These are phyloP conservation scores for Anarhynchus alexandrinus DNA, from an alignment of 2,113 vertebrate genomes.

Conservation along the genomic window DNA sequence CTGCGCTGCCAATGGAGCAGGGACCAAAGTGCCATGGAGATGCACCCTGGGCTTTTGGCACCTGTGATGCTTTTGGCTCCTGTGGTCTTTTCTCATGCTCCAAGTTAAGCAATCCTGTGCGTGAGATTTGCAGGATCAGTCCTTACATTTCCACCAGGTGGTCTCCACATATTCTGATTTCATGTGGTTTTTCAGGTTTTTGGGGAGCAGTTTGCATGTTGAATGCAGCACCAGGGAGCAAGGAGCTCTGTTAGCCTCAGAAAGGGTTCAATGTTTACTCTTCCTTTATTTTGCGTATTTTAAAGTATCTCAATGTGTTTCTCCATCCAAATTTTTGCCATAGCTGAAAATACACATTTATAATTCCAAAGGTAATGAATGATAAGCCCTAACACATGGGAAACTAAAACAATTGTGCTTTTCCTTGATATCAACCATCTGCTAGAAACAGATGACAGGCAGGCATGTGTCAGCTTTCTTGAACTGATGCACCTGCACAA, in stretches of 20 bases:
- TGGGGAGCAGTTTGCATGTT: background rate
- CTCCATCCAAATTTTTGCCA: background rate
- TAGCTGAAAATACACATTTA: background rate
- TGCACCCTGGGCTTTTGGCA: background rate
- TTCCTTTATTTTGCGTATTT: background rate
- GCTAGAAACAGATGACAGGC: background rate
- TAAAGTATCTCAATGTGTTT: background rate
- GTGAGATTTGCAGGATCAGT: background rate
- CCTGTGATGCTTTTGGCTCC: background rate
- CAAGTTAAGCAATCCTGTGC: background rate
- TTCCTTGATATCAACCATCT: background rate
- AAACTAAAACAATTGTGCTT: background rate
- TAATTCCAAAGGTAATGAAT: background rate
- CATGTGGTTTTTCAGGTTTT: background rate
- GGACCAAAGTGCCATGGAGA: background rate
- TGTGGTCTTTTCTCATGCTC: background rate
- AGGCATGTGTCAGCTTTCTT: background rate
- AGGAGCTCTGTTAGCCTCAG: background rate
- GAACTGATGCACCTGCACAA: background rate
- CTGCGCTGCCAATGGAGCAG: accelerated
- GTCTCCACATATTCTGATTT: background rate
- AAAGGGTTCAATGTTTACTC: background rate
- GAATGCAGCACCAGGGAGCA: background rate
- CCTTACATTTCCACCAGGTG: accelerated
- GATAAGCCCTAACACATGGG: background rate